Percentiles rank a stretch among this genome's conserved stretches.
Evolutionary conservation across 2,888 invertebrate species (phyloP).

Genomic region (Dyspetes luteomarginatus): DNA sequence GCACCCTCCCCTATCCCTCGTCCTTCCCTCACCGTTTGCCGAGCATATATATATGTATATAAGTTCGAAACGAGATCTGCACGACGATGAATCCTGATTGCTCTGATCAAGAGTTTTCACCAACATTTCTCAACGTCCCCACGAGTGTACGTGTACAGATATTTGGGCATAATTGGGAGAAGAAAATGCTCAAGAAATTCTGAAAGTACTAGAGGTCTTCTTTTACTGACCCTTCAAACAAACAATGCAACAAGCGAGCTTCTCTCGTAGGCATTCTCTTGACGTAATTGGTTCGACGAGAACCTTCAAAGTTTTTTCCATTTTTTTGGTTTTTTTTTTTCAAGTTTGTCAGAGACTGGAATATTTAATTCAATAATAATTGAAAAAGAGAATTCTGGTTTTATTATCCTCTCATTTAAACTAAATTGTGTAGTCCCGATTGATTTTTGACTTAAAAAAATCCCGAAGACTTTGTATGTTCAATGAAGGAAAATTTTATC

Average conservation of each 20-base stretch:
- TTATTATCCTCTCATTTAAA: neutral
- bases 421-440: neutral
- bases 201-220: conserved; percentile 5
- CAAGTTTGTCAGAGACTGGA: neutral
- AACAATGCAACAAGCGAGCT: conserved; percentile 17
- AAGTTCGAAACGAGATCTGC: neutral
- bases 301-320: neutral
- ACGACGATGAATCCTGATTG: neutral
- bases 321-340: neutral
- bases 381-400: neutral
- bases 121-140: neutral
- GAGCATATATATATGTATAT: neutral
- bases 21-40: conserved; percentile 35
- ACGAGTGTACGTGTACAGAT: neutral
- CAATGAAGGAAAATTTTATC: neutral
- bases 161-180: neutral
- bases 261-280: neutral
- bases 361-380: neutral
- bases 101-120: neutral
- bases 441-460: neutral
- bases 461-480: neutral
- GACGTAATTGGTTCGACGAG: conserved; percentile 3
- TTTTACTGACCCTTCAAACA: conserved; percentile 7
- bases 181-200: conserved; percentile 23
- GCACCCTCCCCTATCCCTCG: conserved; percentile 65